Percentiles rank a stretch among this genome's conserved stretches.
phyloP scores from a whole-genome alignment of 2,113 vertebrate species.

The Gasterosteus aculeatus region DNA sequence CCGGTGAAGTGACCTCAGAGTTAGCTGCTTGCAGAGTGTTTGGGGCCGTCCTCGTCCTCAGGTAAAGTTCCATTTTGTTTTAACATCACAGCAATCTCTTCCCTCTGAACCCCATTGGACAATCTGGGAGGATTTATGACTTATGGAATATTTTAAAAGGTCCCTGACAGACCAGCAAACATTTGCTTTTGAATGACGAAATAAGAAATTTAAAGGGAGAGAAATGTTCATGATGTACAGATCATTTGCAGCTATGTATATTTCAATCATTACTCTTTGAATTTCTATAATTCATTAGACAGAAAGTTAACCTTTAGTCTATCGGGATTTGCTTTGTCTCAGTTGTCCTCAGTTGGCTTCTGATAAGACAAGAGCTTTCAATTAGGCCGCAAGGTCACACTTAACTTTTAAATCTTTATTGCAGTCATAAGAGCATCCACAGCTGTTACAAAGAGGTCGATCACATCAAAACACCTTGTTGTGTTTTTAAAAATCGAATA shows the following conservation, averaged over 20 bases:
- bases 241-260: slow-evolving; percentile 1
- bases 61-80: slow-evolving; percentile 64
- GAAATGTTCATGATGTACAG: slow-evolving; percentile 9
- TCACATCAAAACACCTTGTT: slow-evolving; percentile 28
- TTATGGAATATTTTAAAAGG: slow-evolving; percentile 44
- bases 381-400: background rate
- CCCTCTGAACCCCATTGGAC: slow-evolving; percentile 58
- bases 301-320: slow-evolving; percentile 68
- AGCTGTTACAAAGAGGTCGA: slow-evolving; percentile 9
- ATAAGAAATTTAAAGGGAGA: background rate
- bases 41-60: slow-evolving; percentile 49
- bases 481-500: slow-evolving; percentile 32
- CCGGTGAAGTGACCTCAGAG: slow-evolving; percentile 25
- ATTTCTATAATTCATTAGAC: slow-evolving; percentile 56
- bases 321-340: slow-evolving; percentile 39
- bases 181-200: slow-evolving; percentile 6
- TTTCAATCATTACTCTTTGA: slow-evolving; percentile 11
- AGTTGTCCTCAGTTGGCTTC: slow-evolving; percentile 34
- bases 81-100: slow-evolving; percentile 47
- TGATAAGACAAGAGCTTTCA: slow-evolving; percentile 60
- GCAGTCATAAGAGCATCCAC: slow-evolving; percentile 25
- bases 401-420: slow-evolving; percentile 49
- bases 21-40: slow-evolving; percentile 17
- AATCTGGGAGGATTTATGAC: slow-evolving; percentile 58
- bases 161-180: slow-evolving; percentile 8